Evolutionary conservation across 2,888 invertebrate genomes (phyloP).

Genomic region (Scaptomyza reducta): DNA sequence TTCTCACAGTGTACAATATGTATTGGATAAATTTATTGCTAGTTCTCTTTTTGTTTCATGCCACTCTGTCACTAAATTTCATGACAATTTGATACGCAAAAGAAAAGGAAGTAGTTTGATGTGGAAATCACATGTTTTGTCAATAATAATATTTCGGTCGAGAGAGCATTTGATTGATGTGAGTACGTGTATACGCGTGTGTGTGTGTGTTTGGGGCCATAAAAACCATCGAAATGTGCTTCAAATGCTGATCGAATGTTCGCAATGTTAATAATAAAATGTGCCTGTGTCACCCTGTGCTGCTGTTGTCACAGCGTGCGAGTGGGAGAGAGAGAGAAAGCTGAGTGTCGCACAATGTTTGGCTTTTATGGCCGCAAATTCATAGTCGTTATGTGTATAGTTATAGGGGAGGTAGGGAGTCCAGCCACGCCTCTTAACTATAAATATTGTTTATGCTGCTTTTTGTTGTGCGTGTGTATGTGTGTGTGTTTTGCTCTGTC

Average conservation of each 20-base stretch:
- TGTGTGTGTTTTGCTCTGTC: background rate
- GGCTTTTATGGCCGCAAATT: slow-evolving; percentile 69
- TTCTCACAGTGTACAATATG: too few relatives aligned
- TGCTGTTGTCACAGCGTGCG: background rate
- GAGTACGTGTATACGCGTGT: slow-evolving; percentile 60
- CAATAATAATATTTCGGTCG: slow-evolving; percentile 73
- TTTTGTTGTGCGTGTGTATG: too few relatives aligned
- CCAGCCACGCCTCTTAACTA: slow-evolving; percentile 37
- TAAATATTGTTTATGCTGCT: slow-evolving; percentile 54
- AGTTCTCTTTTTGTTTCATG: slow-evolving; percentile 14
- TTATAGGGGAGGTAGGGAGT: background rate
- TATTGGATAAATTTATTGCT: slow-evolving; percentile 6
- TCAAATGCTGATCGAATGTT: slow-evolving; percentile 60
- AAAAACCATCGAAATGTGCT: slow-evolving; percentile 77
- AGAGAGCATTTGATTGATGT: slow-evolving; percentile 69
- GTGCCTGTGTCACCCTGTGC: slow-evolving; percentile 5
- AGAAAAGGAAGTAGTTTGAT: slow-evolving; percentile 6
- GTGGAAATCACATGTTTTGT: slow-evolving; percentile 65
- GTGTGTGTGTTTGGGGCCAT: slow-evolving; percentile 43
- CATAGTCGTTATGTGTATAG: slow-evolving; percentile 63
- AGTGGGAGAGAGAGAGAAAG: background rate
- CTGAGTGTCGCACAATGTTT: slow-evolving; percentile 60
- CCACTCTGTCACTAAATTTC: slow-evolving; percentile 47
- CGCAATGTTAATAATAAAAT: slow-evolving; percentile 32
- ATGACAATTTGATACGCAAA: slow-evolving; percentile 29